Evolutionary conservation across 2,888 invertebrate genomes (phyloP).

Genomic region (Caenorhabditis auriculariae): DNA sequence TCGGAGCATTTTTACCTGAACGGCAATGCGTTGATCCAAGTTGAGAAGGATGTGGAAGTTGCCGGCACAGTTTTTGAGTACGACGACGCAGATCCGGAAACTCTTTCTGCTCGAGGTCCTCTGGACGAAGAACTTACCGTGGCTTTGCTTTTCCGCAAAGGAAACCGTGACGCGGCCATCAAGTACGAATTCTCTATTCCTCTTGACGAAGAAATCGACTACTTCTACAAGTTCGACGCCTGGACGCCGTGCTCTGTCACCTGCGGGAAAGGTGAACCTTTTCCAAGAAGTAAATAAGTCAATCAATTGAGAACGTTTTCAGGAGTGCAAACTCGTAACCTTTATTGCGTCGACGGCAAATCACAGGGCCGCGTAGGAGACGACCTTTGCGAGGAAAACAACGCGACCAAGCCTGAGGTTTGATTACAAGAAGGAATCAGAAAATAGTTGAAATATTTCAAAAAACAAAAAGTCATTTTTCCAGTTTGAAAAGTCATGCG

Average conservation of each 20-base stretch:
- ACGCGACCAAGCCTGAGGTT: conserved; percentile 77
- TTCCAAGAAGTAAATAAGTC: no score
- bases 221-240: conserved; percentile 80
- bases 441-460: not conserved
- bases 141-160: conserved; percentile 76
- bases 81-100: conserved; percentile 81
- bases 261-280: conserved; percentile 87
- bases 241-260: conserved; percentile 81
- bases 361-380: conserved; percentile 76
- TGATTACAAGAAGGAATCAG: conserved; percentile 64
- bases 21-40: conserved; percentile 90
- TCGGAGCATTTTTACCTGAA: conserved; percentile 85
- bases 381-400: conserved; percentile 75
- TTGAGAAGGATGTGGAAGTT: conserved; percentile 70
- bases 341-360: conserved; percentile 78
- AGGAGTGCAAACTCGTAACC: conserved; percentile 78
- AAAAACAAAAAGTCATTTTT: conserved; percentile 5
- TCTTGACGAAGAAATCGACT: conserved; percentile 72
- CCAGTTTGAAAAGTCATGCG: conserved; percentile 46
- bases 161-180: conserved; percentile 73
- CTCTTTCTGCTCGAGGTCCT: conserved; percentile 81
- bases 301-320: no score
- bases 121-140: conserved; percentile 73
- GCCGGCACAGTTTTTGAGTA: conserved; percentile 86
- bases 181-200: conserved; percentile 88